Conservation (phyloP, 2,797 vertebrate species). For the Heterohyrax brucei region DNA sequence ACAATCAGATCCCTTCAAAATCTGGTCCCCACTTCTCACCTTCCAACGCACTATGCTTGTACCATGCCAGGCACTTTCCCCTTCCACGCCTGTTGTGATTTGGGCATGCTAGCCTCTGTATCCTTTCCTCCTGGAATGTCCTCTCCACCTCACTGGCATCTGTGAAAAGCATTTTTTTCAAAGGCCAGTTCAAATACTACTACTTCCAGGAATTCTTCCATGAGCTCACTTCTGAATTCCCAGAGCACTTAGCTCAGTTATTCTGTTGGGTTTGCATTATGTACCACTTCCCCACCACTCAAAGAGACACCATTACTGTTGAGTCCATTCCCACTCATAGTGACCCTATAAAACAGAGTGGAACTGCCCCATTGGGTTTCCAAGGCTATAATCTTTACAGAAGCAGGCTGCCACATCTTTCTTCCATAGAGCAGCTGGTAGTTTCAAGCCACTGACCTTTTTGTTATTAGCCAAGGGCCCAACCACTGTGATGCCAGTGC, state of each 20-base stretch:
- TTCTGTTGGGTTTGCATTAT: neutral
- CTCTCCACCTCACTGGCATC: neutral
- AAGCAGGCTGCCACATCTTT: neutral
- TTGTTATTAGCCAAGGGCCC: too few species aligned
- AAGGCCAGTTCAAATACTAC: neutral
- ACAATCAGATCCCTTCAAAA: slow-evolving; percentile 34
- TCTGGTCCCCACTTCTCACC: neutral
- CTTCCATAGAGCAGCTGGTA: neutral
- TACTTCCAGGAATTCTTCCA: slow-evolving; percentile 19
- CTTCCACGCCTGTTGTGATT: neutral
- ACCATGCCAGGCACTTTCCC: neutral
- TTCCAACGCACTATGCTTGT: neutral
- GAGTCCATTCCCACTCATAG: neutral
- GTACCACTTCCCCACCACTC: neutral
- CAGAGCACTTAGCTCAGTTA: slow-evolving; percentile 24
- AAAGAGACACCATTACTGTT: neutral
- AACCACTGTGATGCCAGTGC: too few species aligned
- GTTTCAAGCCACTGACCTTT: neutral
- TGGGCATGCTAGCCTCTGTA: neutral
- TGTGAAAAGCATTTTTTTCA: slow-evolving; percentile 41
- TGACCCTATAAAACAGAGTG: neutral
- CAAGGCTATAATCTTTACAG: neutral
- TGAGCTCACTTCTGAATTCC: slow-evolving; percentile 36
- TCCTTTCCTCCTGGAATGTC: slow-evolving; percentile 34
- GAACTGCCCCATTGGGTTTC: neutral